phyloP scores from a whole-genome alignment of 2,888 invertebrate species.

The Zootermopsis nevadensis region DNA sequence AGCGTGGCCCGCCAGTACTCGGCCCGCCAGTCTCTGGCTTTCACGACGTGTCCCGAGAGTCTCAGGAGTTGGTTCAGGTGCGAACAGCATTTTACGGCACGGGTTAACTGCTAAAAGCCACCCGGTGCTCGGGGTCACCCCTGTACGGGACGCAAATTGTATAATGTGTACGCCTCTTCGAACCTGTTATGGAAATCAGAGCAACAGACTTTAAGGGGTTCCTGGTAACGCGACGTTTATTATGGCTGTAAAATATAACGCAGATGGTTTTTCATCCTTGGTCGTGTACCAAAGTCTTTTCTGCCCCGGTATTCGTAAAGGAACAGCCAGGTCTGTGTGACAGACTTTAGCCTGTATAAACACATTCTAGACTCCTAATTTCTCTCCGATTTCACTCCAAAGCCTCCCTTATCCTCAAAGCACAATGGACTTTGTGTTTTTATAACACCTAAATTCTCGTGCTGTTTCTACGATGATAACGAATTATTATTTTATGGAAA shows the following conservation, averaged over 20 bases:
- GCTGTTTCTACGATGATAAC: too few relatives aligned
- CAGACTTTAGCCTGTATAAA: too few relatives aligned
- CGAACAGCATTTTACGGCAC: slow-evolving; percentile 1
- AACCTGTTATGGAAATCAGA: slow-evolving; percentile 38
- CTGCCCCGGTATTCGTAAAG: background rate
- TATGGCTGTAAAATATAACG: slow-evolving; percentile 37
- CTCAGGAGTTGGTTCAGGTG: background rate
- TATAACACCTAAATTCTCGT: too few relatives aligned
- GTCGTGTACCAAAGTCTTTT: background rate
- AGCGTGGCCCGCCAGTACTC: too few relatives aligned
- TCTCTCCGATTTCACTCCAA: too few relatives aligned
- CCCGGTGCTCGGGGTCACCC: background rate
- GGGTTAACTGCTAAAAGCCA: slow-evolving; percentile 1
- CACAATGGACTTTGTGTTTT: too few relatives aligned
- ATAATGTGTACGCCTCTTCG: slow-evolving; percentile 16
- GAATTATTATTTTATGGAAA: too few relatives aligned
- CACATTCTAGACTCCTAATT: too few relatives aligned
- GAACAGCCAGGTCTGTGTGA: too few relatives aligned
- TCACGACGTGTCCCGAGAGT: too few relatives aligned
- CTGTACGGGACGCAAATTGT: slow-evolving; percentile 37
- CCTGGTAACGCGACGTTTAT: slow-evolving; percentile 27
- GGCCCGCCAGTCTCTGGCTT: too few relatives aligned
- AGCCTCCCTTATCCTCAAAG: too few relatives aligned
- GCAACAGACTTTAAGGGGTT: slow-evolving; percentile 22
- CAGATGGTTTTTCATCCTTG: slow-evolving; percentile 23